Base-by-base conservation (phyloP, 2,888 invertebrate genomes). In the Pseudeuparius sepicola region DNA sequence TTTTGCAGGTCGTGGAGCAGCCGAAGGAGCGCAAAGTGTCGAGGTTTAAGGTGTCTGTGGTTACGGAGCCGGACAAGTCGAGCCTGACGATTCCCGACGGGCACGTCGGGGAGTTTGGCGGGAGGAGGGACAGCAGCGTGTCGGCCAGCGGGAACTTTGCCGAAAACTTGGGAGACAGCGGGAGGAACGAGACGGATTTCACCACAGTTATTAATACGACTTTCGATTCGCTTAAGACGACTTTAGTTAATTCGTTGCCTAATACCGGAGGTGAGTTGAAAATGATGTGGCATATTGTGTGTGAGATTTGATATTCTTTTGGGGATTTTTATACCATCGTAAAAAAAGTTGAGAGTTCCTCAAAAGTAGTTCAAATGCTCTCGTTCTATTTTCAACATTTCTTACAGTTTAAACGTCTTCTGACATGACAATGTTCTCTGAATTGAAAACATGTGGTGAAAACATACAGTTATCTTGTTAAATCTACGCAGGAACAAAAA, bases 1-100 rank as follows among this genome's bases (percentile, higher is more conserved):
- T n/a, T n/a, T n/a, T n/a, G n/a, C n/a, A n/a, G n/a, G n/a, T n/a
- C n/a, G n/a, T n/a, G n/a, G n/a, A n/a, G n/a, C n/a, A n/a, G n/a
- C n/a, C n/a, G n/a, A 52, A 51, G 27, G 60, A 59, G 41, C 47
- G 67, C 31, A 59, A 59, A 41, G 53, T 68, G 10, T 68, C 68
- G 4, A 57, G 69, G 31, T 68, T 69, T 49, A 65, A 66, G 53
- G 68, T 70, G 31, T 67, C 67, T 51, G 62, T 67, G 9, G 67
- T 70, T 14, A 61, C 57, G 9, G 68, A 69, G 46, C 61, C 63
- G 4, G 61, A 63, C 40, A 46, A 50, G 13, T 54, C 45, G 34
- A 58, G 58, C 39, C 40, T 60, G 25, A 45, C 48, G 4, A 41
- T 51, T 15, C 47, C 52, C 4, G n/a, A n/a, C n/a, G n/a, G n/a